Base-by-base conservation (phyloP, 2,888 invertebrate species). In the Osmoderma eremita region DNA sequence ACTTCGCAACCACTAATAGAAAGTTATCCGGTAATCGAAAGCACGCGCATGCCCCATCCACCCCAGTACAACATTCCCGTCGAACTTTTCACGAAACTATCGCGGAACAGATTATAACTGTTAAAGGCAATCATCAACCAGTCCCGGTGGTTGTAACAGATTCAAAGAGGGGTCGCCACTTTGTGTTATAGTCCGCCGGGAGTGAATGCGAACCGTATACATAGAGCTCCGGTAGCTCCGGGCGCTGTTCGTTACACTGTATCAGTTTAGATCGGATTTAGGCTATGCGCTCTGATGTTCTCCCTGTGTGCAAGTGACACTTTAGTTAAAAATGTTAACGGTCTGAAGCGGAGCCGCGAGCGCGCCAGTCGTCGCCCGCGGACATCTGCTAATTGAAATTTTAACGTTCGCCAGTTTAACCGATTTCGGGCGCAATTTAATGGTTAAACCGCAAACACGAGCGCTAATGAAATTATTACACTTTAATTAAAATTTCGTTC, bases 401-500 rank as follows among this genome's bases (percentile, higher is more conserved):
- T 76, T 74, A 75, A 75, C 75, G 69, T 76, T 75, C 63, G 38
- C 36, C 61, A 36, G 54, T 41, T 65, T 56, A 73, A 71, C 74
- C 75, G 75, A 76, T 75, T 75, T 45, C 45, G 75, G 72, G 74
- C 73, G 73, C 76, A 74, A 77, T 79, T 77, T 76, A 77, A 78
- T 78, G 78, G 30, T 78, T 72, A 69, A 67, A 65, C 69, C 64
- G 67, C 70, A 69, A 63, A 70, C 74, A 73, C 76, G 76, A 75
- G 73, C 70, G 69, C 73, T 78, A 80, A 80, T 80, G 78, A 79
- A 80, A 81, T 81, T 80, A 80, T 79, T 75, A 77, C 78, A 77
- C 78, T 79, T 80, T 81, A 81, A 81, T 82, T 81, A 82, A 82
- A 82, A 80, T 81, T 78, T 77, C 58, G 76, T 78, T 79, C 78